Evolutionary conservation across 2,113 vertebrate genomes (phyloP).

Genomic region (Labrus mixtus): DNA sequence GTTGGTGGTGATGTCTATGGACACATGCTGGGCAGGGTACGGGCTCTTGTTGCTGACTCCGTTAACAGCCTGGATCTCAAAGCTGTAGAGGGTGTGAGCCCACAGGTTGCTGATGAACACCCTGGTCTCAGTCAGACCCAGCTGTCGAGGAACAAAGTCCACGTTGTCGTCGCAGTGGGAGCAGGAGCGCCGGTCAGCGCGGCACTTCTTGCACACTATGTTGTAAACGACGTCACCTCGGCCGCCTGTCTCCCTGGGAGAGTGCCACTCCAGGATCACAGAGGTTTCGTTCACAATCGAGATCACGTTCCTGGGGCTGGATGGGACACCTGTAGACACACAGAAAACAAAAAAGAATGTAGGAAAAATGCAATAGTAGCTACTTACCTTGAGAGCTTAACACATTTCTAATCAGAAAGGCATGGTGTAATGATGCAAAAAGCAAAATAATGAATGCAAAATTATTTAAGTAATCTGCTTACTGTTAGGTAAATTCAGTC

Average conservation of each 20-base stretch:
- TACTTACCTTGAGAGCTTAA: background rate
- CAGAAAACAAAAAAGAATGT: background rate
- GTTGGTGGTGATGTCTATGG: constrained; percentile 98
- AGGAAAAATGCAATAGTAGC: background rate
- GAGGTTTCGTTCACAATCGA: constrained; percentile 97
- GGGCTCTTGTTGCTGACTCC: constrained; percentile 97
- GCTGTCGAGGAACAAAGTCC: constrained; percentile 94
- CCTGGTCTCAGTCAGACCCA: constrained; percentile 91
- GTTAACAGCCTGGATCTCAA: constrained; percentile 96
- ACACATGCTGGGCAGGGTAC: constrained; percentile 94
- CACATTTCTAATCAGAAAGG: background rate
- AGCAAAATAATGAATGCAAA: background rate
- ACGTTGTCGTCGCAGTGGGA: constrained; percentile 97
- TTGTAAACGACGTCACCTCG: constrained; percentile 96
- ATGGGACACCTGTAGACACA: constrained; percentile 89
- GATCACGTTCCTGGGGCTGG: constrained; percentile 95
- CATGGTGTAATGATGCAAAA: background rate
- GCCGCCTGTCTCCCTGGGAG: constrained; percentile 92
- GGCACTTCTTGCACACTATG: constrained; percentile 97
- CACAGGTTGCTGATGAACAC: constrained; percentile 97
- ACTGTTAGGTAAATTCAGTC: constrained; percentile 32
- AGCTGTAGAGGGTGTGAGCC: constrained; percentile 96
- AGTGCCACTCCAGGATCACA: constrained; percentile 97
- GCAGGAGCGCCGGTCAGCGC: constrained; percentile 90
- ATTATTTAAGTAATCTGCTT: background rate